Conservation (phyloP, 1,140 invertebrate species). For the Frieseomelitta varia region DNA sequence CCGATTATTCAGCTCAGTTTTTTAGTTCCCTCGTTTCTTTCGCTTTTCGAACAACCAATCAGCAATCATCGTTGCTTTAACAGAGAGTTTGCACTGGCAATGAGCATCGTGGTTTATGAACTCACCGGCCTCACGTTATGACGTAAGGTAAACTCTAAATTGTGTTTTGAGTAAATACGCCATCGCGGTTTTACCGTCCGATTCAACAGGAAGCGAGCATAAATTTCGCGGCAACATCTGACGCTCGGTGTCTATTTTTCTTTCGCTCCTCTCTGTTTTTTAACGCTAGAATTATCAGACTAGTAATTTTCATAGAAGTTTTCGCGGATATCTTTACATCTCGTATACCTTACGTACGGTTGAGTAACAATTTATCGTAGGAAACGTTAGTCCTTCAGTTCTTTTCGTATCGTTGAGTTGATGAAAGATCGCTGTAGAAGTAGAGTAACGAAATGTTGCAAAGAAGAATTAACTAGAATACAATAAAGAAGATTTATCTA, state of each 20-base stretch:
- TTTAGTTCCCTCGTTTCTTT: neutral
- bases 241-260: slow-evolving; percentile 1
- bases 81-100: slow-evolving; percentile 3
- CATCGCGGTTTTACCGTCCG: neutral
- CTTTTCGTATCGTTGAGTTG: neutral
- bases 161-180: slow-evolving; percentile 38
- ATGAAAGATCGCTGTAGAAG: neutral
- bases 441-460: neutral
- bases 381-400: no score
- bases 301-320: neutral
- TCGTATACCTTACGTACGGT: no score
- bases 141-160: slow-evolving; percentile 29
- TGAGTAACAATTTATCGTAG: no score
- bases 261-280: neutral
- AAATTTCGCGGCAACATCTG: slow-evolving; percentile 2
- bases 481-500: neutral
- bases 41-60: neutral
- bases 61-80: neutral
- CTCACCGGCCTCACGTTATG: neutral
- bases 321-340: no score
- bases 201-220: neutral
- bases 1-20: neutral
- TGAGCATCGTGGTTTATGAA: slow-evolving; percentile 1
- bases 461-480: neutral
- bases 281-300: neutral